phyloP scores from a whole-genome alignment of 1,140 invertebrate species.

The Batillaria attramentaria region DNA sequence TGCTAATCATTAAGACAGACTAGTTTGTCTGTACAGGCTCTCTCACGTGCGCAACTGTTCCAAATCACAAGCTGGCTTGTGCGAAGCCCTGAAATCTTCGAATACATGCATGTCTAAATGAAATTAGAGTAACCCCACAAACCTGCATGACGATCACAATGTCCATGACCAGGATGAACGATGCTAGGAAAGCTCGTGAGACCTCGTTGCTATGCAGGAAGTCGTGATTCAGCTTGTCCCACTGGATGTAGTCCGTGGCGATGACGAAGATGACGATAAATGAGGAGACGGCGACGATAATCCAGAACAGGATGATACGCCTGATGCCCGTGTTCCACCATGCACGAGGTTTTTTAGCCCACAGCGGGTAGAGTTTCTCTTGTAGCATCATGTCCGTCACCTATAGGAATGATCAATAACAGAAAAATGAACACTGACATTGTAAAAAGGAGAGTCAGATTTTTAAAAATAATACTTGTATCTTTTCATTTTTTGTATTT shows the following conservation, averaged over 20 bases:
- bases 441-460: not conserved
- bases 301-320: constrained; percentile 76
- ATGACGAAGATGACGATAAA: constrained; percentile 74
- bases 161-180: constrained; percentile 77
- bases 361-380: constrained; percentile 75
- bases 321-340: constrained; percentile 72
- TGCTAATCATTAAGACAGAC: too few species aligned
- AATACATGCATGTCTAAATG: too few species aligned
- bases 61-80: too few species aligned
- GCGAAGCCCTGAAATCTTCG: too few species aligned
- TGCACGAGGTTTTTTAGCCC: constrained; percentile 69
- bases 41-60: too few species aligned
- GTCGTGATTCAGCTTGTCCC: constrained; percentile 75
- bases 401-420: constrained; percentile 59
- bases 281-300: constrained; percentile 70
- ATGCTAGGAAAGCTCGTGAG: constrained; percentile 75
- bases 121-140: too few species aligned
- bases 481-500: not conserved
- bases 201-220: constrained; percentile 75
- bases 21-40: too few species aligned
- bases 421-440: not conserved
- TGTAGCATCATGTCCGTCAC: constrained; percentile 78
- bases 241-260: constrained; percentile 74
- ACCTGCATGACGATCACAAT: constrained; percentile 77
- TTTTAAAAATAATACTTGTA: not conserved